These are phyloP conservation scores for Drosophila ficusphila DNA, from an alignment of 1,140 invertebrate genomes.

Conservation along the genomic window DNA sequence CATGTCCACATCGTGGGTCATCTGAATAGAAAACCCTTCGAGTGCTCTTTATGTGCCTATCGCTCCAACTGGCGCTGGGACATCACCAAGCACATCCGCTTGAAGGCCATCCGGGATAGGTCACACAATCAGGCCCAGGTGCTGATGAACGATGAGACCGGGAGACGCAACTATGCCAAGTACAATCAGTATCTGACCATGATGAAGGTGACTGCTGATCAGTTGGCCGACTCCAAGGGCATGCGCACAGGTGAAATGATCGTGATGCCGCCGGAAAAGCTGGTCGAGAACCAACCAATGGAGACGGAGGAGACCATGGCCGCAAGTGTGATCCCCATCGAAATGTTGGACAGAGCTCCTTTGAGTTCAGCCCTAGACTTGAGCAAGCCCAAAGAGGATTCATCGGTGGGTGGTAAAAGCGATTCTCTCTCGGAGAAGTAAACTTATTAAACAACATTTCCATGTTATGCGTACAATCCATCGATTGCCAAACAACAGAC, in stretches of 20 bases:
- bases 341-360: background rate
- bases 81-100: conserved; percentile 97
- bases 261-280: conserved; percentile 20
- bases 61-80: conserved; percentile 98
- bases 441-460: no score
- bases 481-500: background rate
- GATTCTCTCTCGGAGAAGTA: background rate
- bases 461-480: background rate
- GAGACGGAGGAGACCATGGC: conserved; percentile 1
- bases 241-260: conserved; percentile 71
- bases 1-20: conserved; percentile 97
- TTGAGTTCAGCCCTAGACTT: conserved; percentile 31
- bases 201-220: conserved; percentile 85
- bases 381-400: conserved; percentile 7
- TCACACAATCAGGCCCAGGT: conserved; percentile 91
- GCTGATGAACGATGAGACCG: conserved; percentile 95
- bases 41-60: conserved; percentile 96
- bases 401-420: background rate
- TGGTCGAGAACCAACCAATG: background rate
- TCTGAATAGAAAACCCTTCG: conserved; percentile 96
- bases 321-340: background rate
- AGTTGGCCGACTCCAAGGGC: conserved; percentile 66
- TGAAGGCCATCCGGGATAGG: conserved; percentile 92
- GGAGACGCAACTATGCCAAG: conserved; percentile 95
- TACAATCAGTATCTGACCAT: conserved; percentile 94